Percentiles rank a stretch among this genome's conserved stretches.
Conservation (phyloP, 2,888 invertebrate species). For the Epirrhoe tristata region DNA sequence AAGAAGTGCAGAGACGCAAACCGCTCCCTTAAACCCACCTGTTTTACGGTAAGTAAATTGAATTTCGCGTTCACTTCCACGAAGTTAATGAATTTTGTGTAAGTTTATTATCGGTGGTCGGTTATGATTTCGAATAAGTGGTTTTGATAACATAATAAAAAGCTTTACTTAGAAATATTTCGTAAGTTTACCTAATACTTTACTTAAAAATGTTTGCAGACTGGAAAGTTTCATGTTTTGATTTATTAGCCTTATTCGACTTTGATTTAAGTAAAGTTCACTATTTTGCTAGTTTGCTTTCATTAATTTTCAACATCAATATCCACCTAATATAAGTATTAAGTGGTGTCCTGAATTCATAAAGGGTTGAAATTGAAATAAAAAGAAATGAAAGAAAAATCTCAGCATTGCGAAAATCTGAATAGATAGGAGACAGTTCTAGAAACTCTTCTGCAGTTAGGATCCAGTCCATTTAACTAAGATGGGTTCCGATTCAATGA, state of each 20-base stretch:
- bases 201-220: no score
- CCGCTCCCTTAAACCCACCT: slow-evolving; percentile 35
- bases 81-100: slow-evolving; percentile 36
- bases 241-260: no score
- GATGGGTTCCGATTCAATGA: slow-evolving; percentile 25
- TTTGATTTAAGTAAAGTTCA: no score
- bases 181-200: no score
- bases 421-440: slow-evolving; percentile 20
- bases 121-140: slow-evolving; percentile 7
- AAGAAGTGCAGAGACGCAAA: slow-evolving; percentile 28
- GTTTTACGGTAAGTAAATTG: slow-evolving; percentile 41
- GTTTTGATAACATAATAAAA: background rate
- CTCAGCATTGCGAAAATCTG: slow-evolving; percentile 12
- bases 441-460: slow-evolving; percentile 26
- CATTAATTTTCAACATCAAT: no score
- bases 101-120: slow-evolving; percentile 6
- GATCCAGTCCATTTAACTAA: slow-evolving; percentile 33
- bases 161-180: background rate
- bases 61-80: slow-evolving; percentile 33
- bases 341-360: background rate
- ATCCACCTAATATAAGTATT: background rate
- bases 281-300: no score
- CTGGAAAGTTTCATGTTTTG: no score
- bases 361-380: slow-evolving; percentile 3
- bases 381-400: slow-evolving; percentile 7